Evolutionary conservation across 2,888 invertebrate genomes (phyloP).

Genomic region (Alviniconcha strummeri): DNA sequence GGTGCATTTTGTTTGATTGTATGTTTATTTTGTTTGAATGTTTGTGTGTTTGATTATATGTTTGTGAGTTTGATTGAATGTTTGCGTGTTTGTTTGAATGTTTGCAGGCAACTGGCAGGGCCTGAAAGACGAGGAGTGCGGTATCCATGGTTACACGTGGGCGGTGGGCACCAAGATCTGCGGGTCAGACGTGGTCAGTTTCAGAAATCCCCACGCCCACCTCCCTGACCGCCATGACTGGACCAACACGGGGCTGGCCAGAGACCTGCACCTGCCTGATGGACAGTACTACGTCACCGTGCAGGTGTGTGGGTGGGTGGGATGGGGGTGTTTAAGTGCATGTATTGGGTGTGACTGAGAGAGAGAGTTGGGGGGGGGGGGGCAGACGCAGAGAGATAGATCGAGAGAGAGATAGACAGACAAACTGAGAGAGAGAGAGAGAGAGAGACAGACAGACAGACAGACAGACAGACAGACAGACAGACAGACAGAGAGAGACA

Average conservation of each 20-base stretch:
- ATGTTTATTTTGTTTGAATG: not conserved
- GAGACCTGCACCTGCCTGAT: slow-evolving; percentile 50
- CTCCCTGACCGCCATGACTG: slow-evolving; percentile 51
- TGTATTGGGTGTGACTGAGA: too few species aligned
- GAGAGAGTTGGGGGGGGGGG: too few species aligned
- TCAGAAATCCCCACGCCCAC: slow-evolving; percentile 52
- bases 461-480: too few species aligned
- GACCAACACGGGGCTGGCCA: slow-evolving; percentile 54
- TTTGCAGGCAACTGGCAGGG: slow-evolving; percentile 58
- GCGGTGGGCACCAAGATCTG: slow-evolving; percentile 53
- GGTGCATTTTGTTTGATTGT: not conserved
- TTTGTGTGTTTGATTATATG: too few species aligned
- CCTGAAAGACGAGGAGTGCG: slow-evolving; percentile 59
- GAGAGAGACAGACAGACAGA: too few species aligned
- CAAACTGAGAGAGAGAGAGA: too few species aligned
- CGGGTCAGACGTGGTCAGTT: slow-evolving; percentile 46
- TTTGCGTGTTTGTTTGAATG: not conserved
- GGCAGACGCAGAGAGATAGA: too few species aligned
- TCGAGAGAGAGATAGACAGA: too few species aligned
- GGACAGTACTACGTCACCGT: slow-evolving; percentile 58
- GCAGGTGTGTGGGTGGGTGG: slow-evolving; percentile 40
- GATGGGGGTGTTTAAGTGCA: too few species aligned
- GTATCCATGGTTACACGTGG: slow-evolving; percentile 58
- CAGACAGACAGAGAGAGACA: too few species aligned
- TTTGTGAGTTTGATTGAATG: not conserved